A percentile compares a stretch with the other conserved stretches of the same genome.
These are phyloP conservation scores for Pitangus sulphuratus DNA, from an alignment of 2,797 vertebrate species.

Conservation along the genomic window DNA sequence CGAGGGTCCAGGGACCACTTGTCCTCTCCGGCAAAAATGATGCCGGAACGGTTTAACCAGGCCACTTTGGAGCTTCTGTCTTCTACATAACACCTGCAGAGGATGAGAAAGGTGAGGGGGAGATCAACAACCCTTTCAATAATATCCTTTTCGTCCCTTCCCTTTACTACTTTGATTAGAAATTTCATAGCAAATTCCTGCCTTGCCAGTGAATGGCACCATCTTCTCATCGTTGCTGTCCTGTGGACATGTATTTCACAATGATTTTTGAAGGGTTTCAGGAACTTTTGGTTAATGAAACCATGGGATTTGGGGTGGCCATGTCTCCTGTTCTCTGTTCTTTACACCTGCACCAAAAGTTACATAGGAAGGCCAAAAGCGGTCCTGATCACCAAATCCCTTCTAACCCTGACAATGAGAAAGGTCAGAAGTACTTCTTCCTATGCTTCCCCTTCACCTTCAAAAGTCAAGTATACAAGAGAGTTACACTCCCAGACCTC, in stretches of 20 bases:
- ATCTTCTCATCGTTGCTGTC: not conserved
- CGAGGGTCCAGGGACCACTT: conserved; percentile 98
- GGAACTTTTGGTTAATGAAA: not conserved
- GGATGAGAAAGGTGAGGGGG: not conserved
- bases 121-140: not conserved
- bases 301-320: not conserved
- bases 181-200: not conserved
- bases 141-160: not conserved
- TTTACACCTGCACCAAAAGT: not conserved
- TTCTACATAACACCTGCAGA: conserved; percentile 93
- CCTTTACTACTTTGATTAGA: not conserved
- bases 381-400: not conserved
- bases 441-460: not conserved
- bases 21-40: conserved; percentile 97
- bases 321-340: not conserved
- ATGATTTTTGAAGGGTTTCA: not conserved
- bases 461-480: not conserved
- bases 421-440: not conserved
- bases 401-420: not conserved
- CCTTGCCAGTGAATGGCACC: not conserved
- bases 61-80: conserved; percentile 98
- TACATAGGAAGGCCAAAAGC: not conserved
- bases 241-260: not conserved
- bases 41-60: conserved; percentile 99
- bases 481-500: not conserved